Evolutionary conservation across 2,113 vertebrate genomes (phyloP).

Genomic region (human (Homo sapiens)): DNA sequence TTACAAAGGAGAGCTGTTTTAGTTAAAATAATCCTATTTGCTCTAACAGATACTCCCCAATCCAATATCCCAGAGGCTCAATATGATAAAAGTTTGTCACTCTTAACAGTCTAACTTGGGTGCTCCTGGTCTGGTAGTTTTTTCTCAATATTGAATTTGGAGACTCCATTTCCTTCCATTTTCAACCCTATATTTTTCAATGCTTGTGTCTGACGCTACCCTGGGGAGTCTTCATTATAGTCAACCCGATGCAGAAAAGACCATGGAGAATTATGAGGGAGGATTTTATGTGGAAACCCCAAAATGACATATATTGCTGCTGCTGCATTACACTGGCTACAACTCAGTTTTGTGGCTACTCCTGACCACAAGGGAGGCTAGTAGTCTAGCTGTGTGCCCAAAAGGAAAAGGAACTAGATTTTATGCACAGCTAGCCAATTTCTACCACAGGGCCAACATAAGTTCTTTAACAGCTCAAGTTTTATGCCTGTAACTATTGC

Average conservation of each 20-base stretch:
- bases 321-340: neutral
- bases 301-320: neutral
- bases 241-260: neutral
- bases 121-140: neutral
- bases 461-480: conserved; percentile 61
- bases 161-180: neutral
- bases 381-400: neutral
- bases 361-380: neutral
- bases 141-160: neutral
- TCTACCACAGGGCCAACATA: conserved; percentile 19
- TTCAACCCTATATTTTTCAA: neutral
- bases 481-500: conserved; percentile 55
- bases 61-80: neutral
- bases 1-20: neutral
- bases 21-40: neutral
- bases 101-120: neutral
- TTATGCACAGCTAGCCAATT: neutral
- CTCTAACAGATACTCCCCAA: neutral
- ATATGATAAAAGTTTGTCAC: neutral
- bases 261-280: neutral
- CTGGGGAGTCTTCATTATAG: neutral
- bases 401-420: neutral
- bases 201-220: neutral
- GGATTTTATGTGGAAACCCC: neutral
- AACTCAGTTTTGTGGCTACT: neutral